Conservation (phyloP, 2,888 invertebrate species). For the Taphrorychus bicolor region DNA sequence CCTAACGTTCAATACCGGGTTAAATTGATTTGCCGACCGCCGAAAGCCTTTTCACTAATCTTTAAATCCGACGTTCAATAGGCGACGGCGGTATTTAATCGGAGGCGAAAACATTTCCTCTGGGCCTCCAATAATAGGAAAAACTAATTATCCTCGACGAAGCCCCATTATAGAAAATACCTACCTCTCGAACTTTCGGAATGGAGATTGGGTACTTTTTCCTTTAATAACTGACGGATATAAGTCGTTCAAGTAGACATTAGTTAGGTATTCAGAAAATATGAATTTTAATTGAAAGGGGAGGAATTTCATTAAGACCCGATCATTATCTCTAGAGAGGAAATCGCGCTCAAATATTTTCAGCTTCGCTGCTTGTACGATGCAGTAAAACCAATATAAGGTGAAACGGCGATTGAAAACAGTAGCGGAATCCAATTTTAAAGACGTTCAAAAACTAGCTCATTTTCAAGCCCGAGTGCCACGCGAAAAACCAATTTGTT, state of each 20-base stretch:
- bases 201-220: slow-evolving; percentile 20
- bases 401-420: slow-evolving; percentile 17
- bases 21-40: too few relatives aligned
- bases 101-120: not conserved
- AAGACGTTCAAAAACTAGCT: slow-evolving; percentile 11
- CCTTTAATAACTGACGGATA: slow-evolving; percentile 30
- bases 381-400: slow-evolving; percentile 23
- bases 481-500: slow-evolving; percentile 9
- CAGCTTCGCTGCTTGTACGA: slow-evolving; percentile 22
- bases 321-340: slow-evolving; percentile 41
- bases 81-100: not conserved
- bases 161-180: slow-evolving; percentile 16
- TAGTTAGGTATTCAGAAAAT: slow-evolving; percentile 39
- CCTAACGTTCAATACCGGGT: not conserved
- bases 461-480: slow-evolving; percentile 10
- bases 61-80: not conserved
- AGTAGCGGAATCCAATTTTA: slow-evolving; percentile 28
- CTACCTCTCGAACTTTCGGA: slow-evolving; percentile 16
- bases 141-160: slow-evolving; percentile 17
- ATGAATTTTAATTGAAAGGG: slow-evolving; percentile 45
- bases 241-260: slow-evolving; percentile 21
- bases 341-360: slow-evolving; percentile 35
- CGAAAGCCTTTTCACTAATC: not conserved
- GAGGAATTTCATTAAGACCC: slow-evolving; percentile 43
- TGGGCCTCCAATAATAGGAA: not conserved